Conservation (phyloP, 2,113 vertebrate species). For the Pelvicachromis taeniatus region DNA sequence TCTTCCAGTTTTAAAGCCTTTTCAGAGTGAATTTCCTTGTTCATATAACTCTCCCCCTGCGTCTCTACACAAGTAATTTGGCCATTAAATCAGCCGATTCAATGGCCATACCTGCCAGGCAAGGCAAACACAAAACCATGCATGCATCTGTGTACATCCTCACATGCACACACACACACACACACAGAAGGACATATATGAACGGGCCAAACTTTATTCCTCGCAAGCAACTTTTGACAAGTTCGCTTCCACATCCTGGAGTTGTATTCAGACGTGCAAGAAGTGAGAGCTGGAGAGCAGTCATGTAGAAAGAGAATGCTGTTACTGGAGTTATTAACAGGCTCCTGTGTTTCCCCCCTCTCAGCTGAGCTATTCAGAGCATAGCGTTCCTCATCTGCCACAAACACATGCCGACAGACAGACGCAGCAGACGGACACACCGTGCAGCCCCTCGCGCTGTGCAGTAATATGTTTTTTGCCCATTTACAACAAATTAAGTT, state of each 20-base stretch:
- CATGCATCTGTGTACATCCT: background rate
- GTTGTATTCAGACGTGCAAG: slow-evolving; percentile 50
- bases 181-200: background rate
- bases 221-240: slow-evolving; percentile 57
- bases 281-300: slow-evolving; percentile 56
- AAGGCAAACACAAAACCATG: background rate
- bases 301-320: slow-evolving; percentile 69
- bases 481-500: slow-evolving; percentile 98
- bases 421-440: slow-evolving; percentile 62
- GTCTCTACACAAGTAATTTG: too few species aligned
- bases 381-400: slow-evolving; percentile 66
- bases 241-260: slow-evolving; percentile 45
- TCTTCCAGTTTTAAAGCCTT: background rate
- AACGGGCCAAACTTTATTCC: slow-evolving; percentile 33
- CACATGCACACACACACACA: background rate
- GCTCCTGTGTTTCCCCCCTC: slow-evolving; percentile 64
- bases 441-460: slow-evolving; percentile 61
- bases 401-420: slow-evolving; percentile 58
- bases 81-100: background rate
- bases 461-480: slow-evolving; percentile 94
- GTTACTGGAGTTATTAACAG: slow-evolving; percentile 70
- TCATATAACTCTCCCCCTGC: background rate
- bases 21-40: background rate
- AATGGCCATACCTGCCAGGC: background rate
- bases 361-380: slow-evolving; percentile 73